Base-by-base conservation (phyloP, 2,888 invertebrate species). In the Microctonus aethiopoides region DNA sequence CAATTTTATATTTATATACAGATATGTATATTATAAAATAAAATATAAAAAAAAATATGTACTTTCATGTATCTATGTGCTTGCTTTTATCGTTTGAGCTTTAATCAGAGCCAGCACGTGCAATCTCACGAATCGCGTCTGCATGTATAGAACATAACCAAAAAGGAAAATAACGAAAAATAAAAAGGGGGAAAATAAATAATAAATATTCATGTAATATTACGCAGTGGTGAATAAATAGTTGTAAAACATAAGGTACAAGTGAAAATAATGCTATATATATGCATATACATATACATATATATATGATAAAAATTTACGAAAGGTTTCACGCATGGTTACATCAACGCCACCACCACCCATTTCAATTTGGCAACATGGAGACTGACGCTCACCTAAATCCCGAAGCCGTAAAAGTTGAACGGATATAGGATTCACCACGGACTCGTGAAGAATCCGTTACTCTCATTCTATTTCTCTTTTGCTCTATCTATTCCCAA, bases 391-490 rank as follows among this genome's bases (percentile, higher is more conserved):
- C 62, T 63, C 61, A 26, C 51, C 64, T 64, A 69, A 69, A 69
- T 69, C 69, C 69, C 34, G 69, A 69, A 69, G 52, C 69, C 69
- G 39, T 69, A 64, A 65, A 69, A 69, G 68, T 41, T 63, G 46
- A 46, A 63, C 62, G 62, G 62, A 63, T 63, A 63, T 63, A 61
- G 61, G 39, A 61, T 61, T 61, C 61, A 46, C 46, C 46, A 61
- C 39, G 39, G 26, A 54, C 54, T 54, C 54, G 46, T 16, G 54
- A 54, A 54, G 54, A 54, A 54, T 54, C 54, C 46, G 46, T 46
- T 46, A 46, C 46, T 46, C 46, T 46, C 46, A 46, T 46, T 46
- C 46, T 46, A 46, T 46, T 9, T 46, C 20, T 46, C 16, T 9
- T n/a, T 46, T 46, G 16, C 46, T 46, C 46, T 46, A 46, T 46